Evolutionary conservation across 2,888 invertebrate genomes (phyloP).

Genomic region (Netelia virgata): DNA sequence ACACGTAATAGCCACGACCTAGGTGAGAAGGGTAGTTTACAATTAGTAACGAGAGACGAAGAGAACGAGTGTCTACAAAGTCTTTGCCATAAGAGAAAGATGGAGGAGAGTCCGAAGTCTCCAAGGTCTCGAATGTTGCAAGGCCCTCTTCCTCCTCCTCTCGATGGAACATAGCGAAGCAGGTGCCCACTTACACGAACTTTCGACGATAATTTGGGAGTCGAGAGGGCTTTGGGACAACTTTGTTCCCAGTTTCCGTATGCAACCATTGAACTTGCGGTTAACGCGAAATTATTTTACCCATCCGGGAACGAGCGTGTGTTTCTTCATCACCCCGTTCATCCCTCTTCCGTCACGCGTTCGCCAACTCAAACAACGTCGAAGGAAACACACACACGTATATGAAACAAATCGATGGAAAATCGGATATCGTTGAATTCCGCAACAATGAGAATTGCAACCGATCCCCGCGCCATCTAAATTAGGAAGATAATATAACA

Average conservation of each 20-base stretch:
- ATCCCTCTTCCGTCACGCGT: not conserved
- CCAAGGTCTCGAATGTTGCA: slow-evolving; percentile 52
- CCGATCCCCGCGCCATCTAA: slow-evolving; percentile 51
- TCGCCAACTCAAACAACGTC: not conserved
- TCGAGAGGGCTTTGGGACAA: slow-evolving; percentile 2
- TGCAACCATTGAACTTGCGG: slow-evolving; percentile 21
- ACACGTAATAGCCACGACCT: not conserved
- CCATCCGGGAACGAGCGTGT: not conserved
- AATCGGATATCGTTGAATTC: slow-evolving; percentile 32
- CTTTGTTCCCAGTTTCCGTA: slow-evolving; percentile 14
- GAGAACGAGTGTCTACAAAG: not conserved
- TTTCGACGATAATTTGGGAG: slow-evolving; percentile 45
- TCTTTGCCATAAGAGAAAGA: not conserved
- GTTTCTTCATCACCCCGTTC: not conserved
- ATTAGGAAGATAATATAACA: slow-evolving; percentile 64
- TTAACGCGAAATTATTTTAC: slow-evolving; percentile 26
- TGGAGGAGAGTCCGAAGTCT: slow-evolving; percentile 39
- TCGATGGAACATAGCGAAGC: slow-evolving; percentile 28
- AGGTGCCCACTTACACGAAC: slow-evolving; percentile 41
- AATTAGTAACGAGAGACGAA: slow-evolving; percentile 54
- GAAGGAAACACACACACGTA: not conserved
- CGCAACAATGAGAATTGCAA: slow-evolving; percentile 23
- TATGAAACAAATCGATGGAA: slow-evolving; percentile 48
- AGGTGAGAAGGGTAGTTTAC: slow-evolving; percentile 40
- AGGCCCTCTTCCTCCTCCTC: slow-evolving; percentile 3